Conservation (phyloP, 1,140 invertebrate genomes). For the Drosophila bocki region DNA sequence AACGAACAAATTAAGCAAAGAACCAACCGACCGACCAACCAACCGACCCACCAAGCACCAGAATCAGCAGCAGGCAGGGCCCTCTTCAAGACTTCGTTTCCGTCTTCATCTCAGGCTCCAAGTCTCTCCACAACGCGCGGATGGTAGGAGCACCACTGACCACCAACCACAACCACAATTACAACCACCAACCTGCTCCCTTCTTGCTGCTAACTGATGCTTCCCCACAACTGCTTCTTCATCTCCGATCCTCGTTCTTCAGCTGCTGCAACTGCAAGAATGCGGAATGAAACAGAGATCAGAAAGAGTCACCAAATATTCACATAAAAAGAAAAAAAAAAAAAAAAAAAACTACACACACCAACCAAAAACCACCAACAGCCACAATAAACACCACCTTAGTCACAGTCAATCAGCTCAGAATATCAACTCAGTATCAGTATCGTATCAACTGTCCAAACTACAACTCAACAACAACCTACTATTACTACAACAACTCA, state of each 20-base stretch:
- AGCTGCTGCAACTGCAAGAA: constrained; percentile 37
- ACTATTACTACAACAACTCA: constrained; percentile 38
- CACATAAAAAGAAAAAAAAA: constrained; percentile 14
- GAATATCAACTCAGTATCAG: constrained; percentile 32
- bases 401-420: constrained; percentile 50
- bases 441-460: constrained; percentile 46
- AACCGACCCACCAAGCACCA: constrained; percentile 40
- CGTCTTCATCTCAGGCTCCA: constrained; percentile 24
- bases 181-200: constrained; percentile 33
- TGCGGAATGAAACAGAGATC: constrained; percentile 19
- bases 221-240: constrained; percentile 60
- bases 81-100: constrained; percentile 42
- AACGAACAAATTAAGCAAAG: constrained; percentile 28
- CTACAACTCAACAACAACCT: constrained; percentile 39
- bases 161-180: constrained; percentile 38
- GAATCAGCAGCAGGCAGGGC: constrained; percentile 40
- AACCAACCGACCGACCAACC: constrained; percentile 30
- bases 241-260: constrained; percentile 46
- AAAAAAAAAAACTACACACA: constrained; percentile 26
- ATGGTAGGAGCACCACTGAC: constrained; percentile 32
- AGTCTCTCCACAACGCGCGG: constrained; percentile 21
- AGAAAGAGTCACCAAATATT: constrained; percentile 39
- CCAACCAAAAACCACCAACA: constrained; percentile 34
- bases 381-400: constrained; percentile 42
- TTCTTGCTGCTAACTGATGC: constrained; percentile 51